Evolutionary conservation across 2,113 vertebrate genomes (phyloP), one percentile per base, ranked within the genome.

Genomic region (Antechinus flavipes): DNA sequence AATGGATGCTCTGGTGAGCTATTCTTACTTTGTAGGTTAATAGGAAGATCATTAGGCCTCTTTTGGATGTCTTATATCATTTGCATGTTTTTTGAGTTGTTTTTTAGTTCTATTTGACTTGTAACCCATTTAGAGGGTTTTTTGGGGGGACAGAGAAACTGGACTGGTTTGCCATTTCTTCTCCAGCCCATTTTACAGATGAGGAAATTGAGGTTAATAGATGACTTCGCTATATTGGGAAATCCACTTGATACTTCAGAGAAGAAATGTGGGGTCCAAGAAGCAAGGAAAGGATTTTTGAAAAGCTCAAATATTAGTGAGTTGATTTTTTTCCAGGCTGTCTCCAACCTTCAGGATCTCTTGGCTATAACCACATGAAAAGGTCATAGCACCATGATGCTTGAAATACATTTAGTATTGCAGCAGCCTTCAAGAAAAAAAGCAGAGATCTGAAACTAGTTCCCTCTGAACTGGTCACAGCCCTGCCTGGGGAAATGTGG

Each of bases 241-340:
- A 89, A 54, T 90, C n/a, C 49, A 0, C 4, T 46, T 0, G 0
- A 5, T 22, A 8, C 55, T 53, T n/a, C 42, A 22, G 25, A 52
- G 61, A 90, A 89, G 84, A 61, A 22, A 52, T 0, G 0, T 54
- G 2, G 93, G 1, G 46, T 54, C 53, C 22, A 9, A 89, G 42
- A 11, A 9, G 55, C 53, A 27, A 9, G 54, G 91, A 55, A 50
- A 84, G 7, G 35, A 30, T n/a, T 91, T 76, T 30, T 49, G 26
- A 50, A 54, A 53, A 90, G 2, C 5, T 9, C 47, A 19, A 26
- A 26, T 35, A 9, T 8, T 6, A 6, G 0, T 30, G 58, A 26
- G 4, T 61, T 11, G 47, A n/a, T 0, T 2, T 5, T 47, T 47
- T 8, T 42, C 42, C 54, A 16, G 0, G 50, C 55, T 16, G 26